A percentile compares a stretch with the other conserved stretches of the same genome.
These are phyloP conservation scores for Rhincodon typus DNA, from an alignment of 2,797 vertebrate species.

Conservation along the genomic window DNA sequence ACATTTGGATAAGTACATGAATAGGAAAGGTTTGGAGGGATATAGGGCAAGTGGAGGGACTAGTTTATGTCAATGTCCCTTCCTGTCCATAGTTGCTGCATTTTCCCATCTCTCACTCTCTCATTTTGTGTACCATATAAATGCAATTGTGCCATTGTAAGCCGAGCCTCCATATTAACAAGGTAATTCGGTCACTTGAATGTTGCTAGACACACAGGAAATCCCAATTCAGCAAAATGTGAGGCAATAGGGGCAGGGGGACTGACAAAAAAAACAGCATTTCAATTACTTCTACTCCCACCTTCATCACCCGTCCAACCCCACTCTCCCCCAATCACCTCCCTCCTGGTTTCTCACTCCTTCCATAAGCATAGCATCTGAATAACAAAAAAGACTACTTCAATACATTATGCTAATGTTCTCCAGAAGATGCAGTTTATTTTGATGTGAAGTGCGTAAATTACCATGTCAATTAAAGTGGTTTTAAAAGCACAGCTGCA, in stretches of 20 bases:
- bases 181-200: not conserved
- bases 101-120: no score
- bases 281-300: not conserved
- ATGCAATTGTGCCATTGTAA: not conserved
- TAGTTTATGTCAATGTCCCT: no score
- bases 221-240: not conserved
- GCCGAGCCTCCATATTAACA: not conserved
- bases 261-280: not conserved
- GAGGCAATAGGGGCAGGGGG: no score
- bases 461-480: constrained; percentile 35
- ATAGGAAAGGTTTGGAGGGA: no score
- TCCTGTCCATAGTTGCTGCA: no score
- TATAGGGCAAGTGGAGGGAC: no score
- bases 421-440: constrained; percentile 28
- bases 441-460: constrained; percentile 22
- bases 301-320: no score
- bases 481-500: constrained; percentile 24
- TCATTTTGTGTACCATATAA: not conserved
- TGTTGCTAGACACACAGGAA: not conserved
- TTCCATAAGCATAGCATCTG: not conserved
- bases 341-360: not conserved
- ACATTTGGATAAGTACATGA: no score
- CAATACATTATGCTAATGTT: constrained; percentile 28
- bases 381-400: constrained; percentile 29
- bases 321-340: no score